These are phyloP conservation scores for Synergus itoensis DNA, from an alignment of 2,888 invertebrate species.

Conservation along the genomic window DNA sequence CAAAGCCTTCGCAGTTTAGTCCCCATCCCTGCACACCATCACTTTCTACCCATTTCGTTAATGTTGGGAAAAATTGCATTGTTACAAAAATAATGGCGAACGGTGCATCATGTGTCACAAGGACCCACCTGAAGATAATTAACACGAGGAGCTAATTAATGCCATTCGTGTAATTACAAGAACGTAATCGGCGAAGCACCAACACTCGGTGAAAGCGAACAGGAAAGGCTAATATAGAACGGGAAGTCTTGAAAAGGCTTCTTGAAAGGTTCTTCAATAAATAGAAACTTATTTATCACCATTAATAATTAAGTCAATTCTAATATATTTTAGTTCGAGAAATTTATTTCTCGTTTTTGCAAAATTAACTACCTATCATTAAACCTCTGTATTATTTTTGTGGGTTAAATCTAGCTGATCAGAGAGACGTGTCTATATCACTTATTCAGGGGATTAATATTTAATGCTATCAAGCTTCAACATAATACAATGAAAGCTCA, in stretches of 20 bases:
- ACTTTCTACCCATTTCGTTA: conserved; percentile 11
- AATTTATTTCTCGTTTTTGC: no score
- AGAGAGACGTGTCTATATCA: not conserved
- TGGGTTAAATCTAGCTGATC: not conserved
- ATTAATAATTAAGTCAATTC: not conserved
- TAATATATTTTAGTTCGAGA: not conserved
- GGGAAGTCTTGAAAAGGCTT: not conserved
- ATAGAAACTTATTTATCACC: not conserved
- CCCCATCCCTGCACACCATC: not conserved
- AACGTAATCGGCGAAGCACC: not conserved
- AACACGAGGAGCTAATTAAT: conserved; percentile 35
- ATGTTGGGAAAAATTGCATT: conserved; percentile 44
- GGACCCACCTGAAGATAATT: conserved; percentile 36
- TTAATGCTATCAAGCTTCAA: not conserved
- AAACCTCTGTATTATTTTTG: not conserved
- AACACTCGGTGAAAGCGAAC: not conserved
- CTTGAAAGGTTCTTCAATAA: no score
- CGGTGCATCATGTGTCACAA: conserved; percentile 39
- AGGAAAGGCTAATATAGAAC: not conserved
- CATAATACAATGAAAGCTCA: not conserved
- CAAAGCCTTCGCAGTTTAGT: conserved; percentile 14
- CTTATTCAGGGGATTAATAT: not conserved
- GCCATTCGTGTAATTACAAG: conserved; percentile 41
- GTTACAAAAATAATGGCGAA: conserved; percentile 43
- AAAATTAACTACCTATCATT: no score